Percentiles rank a stretch among this genome's conserved stretches.
These are phyloP conservation scores for Nesogale talazaci DNA, from an alignment of 2,113 vertebrate genomes.

Conservation along the genomic window DNA sequence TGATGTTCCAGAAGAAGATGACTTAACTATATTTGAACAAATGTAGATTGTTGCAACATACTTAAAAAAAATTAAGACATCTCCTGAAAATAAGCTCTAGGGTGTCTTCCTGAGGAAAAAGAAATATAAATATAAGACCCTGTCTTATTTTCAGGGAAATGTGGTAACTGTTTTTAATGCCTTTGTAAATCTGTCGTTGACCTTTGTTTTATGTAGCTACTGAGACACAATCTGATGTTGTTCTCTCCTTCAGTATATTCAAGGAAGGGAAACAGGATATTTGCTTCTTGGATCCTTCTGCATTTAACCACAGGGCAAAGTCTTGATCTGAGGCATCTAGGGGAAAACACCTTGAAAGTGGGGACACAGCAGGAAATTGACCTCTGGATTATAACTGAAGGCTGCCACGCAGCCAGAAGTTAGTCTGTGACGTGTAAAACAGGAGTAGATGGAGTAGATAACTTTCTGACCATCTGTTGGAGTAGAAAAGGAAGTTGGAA, in stretches of 20 bases:
- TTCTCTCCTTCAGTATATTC: neutral
- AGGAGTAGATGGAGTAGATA: neutral
- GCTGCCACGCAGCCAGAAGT: neutral
- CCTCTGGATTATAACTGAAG: neutral
- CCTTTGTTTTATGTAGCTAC: neutral
- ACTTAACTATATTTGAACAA: no score
- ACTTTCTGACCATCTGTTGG: neutral
- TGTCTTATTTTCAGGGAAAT: no score
- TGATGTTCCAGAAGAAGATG: no score
- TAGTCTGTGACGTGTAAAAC: neutral
- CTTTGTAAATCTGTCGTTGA: neutral
- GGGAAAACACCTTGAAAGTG: neutral
- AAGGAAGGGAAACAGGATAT: neutral
- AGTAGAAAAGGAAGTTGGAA: conserved; percentile 4
- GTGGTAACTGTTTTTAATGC: neutral
- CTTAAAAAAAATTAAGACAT: no score
- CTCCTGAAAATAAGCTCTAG: no score
- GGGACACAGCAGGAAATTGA: neutral
- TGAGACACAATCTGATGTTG: neutral
- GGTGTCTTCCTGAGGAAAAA: no score
- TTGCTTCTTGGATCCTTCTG: neutral
- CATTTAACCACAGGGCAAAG: neutral
- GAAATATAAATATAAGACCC: no score
- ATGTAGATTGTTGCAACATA: no score
- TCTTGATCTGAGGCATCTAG: neutral